A percentile compares a stretch with the other conserved stretches of the same genome.
These are phyloP conservation scores for Drosophila arizonae DNA, from an alignment of 1,140 invertebrate species.

Conservation along the genomic window DNA sequence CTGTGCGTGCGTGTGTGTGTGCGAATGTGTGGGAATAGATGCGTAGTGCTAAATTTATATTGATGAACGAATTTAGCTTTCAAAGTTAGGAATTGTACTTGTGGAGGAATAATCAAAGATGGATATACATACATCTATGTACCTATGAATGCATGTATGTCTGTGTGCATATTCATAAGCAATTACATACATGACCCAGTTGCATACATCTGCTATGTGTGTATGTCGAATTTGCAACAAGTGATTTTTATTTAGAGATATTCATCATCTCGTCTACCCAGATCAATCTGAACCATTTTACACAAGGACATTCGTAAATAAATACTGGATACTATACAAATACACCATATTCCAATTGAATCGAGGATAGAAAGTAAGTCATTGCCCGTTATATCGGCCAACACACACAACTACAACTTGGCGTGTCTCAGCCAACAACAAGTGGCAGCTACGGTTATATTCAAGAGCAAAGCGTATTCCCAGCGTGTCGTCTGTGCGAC, in stretches of 20 bases:
- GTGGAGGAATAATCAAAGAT: not conserved
- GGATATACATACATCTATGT: not conserved
- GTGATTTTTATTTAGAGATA: not conserved
- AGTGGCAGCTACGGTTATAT: too few relatives aligned
- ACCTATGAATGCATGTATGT: not conserved
- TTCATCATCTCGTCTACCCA: not conserved
- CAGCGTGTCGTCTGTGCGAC: too few relatives aligned
- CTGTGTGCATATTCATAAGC: not conserved
- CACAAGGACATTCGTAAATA: too few relatives aligned
- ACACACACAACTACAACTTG: too few relatives aligned
- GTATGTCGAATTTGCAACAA: slow-evolving; percentile 1
- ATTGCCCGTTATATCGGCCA: too few relatives aligned
- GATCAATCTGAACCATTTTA: too few relatives aligned
- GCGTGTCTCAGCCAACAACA: too few relatives aligned
- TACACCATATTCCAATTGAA: too few relatives aligned
- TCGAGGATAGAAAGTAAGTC: too few relatives aligned
- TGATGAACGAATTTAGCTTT: slow-evolving; percentile 10
- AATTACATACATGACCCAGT: not conserved
- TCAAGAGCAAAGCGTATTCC: too few relatives aligned
- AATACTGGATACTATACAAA: too few relatives aligned
- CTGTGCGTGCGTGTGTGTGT: not conserved
- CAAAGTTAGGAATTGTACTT: slow-evolving; percentile 9
- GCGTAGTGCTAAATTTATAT: slow-evolving; percentile 18
- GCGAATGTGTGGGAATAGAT: not conserved
- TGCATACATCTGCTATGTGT: not conserved